Evolutionary conservation across 2,113 vertebrate genomes (phyloP), one percentile per base, ranked within the genome.

Genomic region (Eudyptes chrysolophus): DNA sequence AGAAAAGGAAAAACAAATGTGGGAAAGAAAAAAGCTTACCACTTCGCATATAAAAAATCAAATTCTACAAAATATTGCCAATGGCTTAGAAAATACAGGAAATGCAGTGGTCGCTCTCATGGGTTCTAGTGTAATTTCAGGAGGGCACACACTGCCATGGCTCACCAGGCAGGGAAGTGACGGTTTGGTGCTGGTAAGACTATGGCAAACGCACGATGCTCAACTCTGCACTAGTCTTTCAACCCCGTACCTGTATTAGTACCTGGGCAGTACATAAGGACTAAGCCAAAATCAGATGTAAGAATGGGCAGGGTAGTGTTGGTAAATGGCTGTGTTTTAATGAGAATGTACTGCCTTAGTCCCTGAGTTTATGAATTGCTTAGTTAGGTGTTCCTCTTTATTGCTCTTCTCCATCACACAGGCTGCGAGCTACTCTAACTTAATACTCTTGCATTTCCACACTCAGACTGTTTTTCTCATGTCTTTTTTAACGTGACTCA

Each of bases 401-500:
- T 76, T 93, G 94, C 30, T 89, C 25, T 79, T 64, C 81, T 85
- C 58, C 61, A 60, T 57, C 54, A 46, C 74, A 19, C 34, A 58
- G 71, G 64, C 55, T 84, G 66, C 1, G 3, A 95, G 65, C 44
- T 79, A 38, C 46, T 72, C 54, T 32, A 80, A 62, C 64, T 78
- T 75, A 68, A 84, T 54, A 69, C 27, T 62, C 70, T 18, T 48
- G 26, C n/a, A n/a, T 72, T 85, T 87, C 49, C 70, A 74, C 0
- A 8, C 32, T 89, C n/a, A 74, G 27, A 21, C 32, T 66, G 44
- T 80, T 89, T 86, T 94, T 76, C 58, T 84, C 58, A 34, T 52
- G 54, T 81, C 48, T 76, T 74, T 91, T 96, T 74, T 74, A 93
- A 94, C 82, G 66, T 93, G 90, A 90, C 83, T 95, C 94, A 88